Evolutionary conservation across 2,797 vertebrate genomes (phyloP).

Genomic region (Spinus olivaceus): DNA sequence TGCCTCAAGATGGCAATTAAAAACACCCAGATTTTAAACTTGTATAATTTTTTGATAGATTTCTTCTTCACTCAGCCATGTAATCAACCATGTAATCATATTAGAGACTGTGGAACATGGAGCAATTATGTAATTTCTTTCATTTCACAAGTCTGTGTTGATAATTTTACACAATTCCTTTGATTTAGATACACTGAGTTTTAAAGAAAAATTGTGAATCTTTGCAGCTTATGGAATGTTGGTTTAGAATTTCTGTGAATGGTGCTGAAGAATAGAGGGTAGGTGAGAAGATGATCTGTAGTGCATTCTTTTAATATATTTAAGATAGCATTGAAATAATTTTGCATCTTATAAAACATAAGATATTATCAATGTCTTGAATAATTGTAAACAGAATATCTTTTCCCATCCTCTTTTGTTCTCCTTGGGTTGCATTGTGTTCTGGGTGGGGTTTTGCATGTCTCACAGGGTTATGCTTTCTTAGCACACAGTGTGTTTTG

Average conservation of each 20-base stretch:
- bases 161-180: neutral
- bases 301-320: neutral
- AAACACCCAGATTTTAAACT: accelerated
- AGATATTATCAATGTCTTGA: neutral
- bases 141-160: neutral
- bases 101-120: neutral
- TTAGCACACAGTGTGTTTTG: neutral
- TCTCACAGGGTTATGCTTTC: neutral
- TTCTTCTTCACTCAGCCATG: neutral
- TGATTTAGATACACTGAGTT: neutral
- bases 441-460: neutral
- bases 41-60: neutral
- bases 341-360: neutral
- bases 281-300: neutral
- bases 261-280: neutral
- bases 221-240: neutral
- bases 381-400: neutral
- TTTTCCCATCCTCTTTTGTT: neutral
- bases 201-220: neutral
- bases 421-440: neutral
- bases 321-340: neutral
- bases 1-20: neutral
- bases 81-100: neutral
- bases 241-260: neutral
- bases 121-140: neutral